phyloP scores from a whole-genome alignment of 2,888 invertebrate species.

The Orthosia gothica region DNA sequence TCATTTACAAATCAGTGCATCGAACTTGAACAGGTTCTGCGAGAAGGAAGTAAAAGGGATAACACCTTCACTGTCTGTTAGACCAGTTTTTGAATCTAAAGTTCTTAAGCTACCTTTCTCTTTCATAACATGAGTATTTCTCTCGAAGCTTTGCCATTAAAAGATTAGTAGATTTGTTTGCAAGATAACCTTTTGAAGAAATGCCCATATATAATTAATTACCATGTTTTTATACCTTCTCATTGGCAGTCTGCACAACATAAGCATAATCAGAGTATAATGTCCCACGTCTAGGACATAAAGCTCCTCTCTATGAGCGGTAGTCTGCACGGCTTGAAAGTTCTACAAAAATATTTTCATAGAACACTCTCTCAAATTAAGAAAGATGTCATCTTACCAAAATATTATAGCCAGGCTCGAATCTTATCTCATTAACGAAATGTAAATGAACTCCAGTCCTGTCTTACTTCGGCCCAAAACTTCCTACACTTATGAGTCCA shows the following conservation, averaged over 20 bases:
- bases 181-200: background rate
- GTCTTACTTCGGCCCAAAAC: slow-evolving; percentile 27
- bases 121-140: slow-evolving; percentile 45
- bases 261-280: too few species aligned
- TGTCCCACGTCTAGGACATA: too few species aligned
- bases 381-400: background rate
- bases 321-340: too few species aligned
- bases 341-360: background rate
- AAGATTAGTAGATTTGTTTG: slow-evolving; percentile 17
- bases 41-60: slow-evolving; percentile 66
- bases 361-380: slow-evolving; percentile 21
- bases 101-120: slow-evolving; percentile 62
- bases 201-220: background rate
- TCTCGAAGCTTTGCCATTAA: slow-evolving; percentile 29
- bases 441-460: slow-evolving; percentile 37
- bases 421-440: slow-evolving; percentile 43
- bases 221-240: background rate
- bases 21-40: slow-evolving; percentile 55
- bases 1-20: slow-evolving; percentile 36
- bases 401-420: slow-evolving; percentile 5
- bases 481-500: slow-evolving; percentile 40
- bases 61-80: slow-evolving; percentile 57
- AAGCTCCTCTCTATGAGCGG: too few species aligned
- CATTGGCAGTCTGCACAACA: background rate
- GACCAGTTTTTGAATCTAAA: slow-evolving; percentile 59